Percentiles rank a stretch among this genome's conserved stretches.
Evolutionary conservation across 2,113 vertebrate species (phyloP).

Genomic region (Haemorhous mexicanus): DNA sequence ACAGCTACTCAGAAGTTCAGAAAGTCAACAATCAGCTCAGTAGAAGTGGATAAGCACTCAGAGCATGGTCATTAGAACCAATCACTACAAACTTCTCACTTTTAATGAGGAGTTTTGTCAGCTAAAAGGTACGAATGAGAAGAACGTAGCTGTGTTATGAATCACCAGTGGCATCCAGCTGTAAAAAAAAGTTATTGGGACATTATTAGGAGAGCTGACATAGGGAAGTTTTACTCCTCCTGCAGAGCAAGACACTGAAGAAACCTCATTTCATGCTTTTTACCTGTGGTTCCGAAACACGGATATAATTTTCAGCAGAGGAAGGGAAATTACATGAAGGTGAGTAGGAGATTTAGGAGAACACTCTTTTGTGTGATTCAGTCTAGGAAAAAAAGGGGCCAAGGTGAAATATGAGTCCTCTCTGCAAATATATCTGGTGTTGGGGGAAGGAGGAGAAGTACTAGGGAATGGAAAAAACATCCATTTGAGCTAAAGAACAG

Average conservation of each 20-base stretch:
- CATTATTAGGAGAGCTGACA: background rate
- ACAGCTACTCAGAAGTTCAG: background rate
- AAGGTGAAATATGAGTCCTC: background rate
- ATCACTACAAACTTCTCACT: background rate
- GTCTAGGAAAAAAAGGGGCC: background rate
- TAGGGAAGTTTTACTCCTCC: background rate
- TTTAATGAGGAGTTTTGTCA: background rate
- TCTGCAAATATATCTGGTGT: background rate
- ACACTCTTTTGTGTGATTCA: background rate
- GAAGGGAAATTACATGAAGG: background rate
- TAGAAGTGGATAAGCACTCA: background rate
- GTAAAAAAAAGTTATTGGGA: background rate
- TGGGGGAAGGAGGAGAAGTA: background rate
- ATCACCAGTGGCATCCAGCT: background rate
- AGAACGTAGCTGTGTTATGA: background rate
- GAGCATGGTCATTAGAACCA: background rate
- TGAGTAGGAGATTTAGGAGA: background rate
- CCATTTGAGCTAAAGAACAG: background rate
- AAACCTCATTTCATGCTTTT: background rate
- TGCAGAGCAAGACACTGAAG: background rate
- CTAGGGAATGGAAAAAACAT: background rate
- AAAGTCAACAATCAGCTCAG: background rate
- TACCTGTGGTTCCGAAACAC: background rate
- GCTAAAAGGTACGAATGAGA: background rate
- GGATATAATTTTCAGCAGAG: background rate